Evolutionary conservation across 2,797 vertebrate genomes (phyloP).

Genomic region (Clamator glandarius): DNA sequence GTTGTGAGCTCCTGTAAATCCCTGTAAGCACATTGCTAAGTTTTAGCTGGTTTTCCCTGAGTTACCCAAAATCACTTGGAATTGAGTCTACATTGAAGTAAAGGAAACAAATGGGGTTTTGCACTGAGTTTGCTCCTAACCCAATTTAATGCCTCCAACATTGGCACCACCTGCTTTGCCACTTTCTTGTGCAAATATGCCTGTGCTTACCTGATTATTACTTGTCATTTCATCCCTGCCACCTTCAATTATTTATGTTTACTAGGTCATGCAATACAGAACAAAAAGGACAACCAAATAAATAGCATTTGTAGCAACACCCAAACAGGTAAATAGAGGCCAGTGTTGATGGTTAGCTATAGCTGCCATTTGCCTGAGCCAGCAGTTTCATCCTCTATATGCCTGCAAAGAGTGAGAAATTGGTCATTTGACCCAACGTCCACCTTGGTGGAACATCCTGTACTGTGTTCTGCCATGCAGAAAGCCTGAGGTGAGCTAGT

Average conservation of each 20-base stretch:
- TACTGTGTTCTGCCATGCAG: background rate
- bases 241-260: background rate
- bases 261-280: background rate
- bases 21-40: background rate
- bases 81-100: background rate
- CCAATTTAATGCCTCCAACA: background rate
- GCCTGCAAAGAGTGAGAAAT: background rate
- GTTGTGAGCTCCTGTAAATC: background rate
- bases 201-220: background rate
- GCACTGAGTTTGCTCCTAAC: background rate
- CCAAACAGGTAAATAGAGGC: background rate
- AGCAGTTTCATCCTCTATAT: background rate
- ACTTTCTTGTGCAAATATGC: constrained; percentile 45
- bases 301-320: background rate
- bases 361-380: background rate
- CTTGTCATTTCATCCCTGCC: background rate
- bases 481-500: background rate
- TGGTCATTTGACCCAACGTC: fast-evolving
- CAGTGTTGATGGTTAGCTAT: background rate
- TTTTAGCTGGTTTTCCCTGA: fast-evolving
- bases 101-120: background rate
- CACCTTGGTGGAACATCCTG: background rate
- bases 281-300: background rate
- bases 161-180: background rate
- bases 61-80: background rate